Base-by-base conservation (phyloP, 2,797 vertebrate species). In the Staurois parvus region DNA sequence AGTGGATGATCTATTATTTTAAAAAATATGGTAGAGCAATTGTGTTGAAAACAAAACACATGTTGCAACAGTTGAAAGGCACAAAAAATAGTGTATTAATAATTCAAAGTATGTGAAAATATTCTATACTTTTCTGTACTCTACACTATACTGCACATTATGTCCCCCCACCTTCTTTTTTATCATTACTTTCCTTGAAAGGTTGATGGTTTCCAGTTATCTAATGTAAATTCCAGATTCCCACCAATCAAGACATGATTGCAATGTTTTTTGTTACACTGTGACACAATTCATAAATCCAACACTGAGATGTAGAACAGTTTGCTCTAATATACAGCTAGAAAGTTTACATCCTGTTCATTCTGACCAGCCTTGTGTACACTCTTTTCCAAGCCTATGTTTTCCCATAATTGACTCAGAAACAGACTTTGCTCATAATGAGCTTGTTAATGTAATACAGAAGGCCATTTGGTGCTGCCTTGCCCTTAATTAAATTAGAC, bases 401-500 rank as follows among this genome's bases (percentile, higher is more conserved):
- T 68, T 79, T 73, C 52, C 85, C 79, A 42, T 56, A 19, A 24
- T 42, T 34, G n/a, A 62, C 76, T 45, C 64, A 72, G 34, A 37
- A 37, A 37, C 37, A 37, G 37, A 37, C 37, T 70, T 11, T 10
- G 17, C 30, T 67, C 52, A 72, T 80, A 70, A 72, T 5, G 37
- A 86, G 17, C 62, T 62, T 11, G 82, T 76, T 76, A 77, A 68
- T 37, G 52, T 34, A 48, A 77, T 26, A 76, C 80, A 83, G 21
- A 82, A 64, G 62, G 37, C 37, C 74, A 42, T 75, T 81, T 85
- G 76, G 76, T 85, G 76, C 62, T 79, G 83, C 37, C 24, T 68
- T 68, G 24, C 30, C 59, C 76, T 45, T 34, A 59, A 72, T 78
- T 87, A 42, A 87, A 83, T 87, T 83, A 79, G 62, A 72, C 76